Evolutionary conservation across 2,113 vertebrate species (phyloP).

Genomic region (Cacatua alba): DNA sequence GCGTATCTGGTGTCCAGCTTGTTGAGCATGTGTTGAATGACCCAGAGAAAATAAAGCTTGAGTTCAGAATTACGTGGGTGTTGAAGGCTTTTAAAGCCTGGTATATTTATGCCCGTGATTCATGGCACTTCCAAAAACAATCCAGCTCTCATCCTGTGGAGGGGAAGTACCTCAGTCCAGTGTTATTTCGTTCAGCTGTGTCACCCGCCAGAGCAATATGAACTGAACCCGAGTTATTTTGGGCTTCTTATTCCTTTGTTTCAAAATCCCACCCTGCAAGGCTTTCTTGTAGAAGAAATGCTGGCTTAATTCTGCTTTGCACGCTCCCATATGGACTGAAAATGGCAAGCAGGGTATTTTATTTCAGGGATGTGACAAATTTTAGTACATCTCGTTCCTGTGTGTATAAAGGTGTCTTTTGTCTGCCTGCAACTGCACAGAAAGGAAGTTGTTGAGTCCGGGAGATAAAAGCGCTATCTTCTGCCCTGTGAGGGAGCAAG

Average conservation of each 20-base stretch:
- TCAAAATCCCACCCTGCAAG: background rate
- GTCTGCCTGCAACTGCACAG: background rate
- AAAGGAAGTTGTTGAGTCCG: conserved; percentile 53
- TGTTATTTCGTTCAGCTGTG: background rate
- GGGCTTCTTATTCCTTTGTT: background rate
- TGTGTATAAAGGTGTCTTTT: conserved; percentile 9
- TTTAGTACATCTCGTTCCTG: background rate
- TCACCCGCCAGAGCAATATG: background rate
- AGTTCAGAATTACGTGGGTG: background rate
- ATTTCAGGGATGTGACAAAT: background rate
- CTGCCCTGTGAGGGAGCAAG: background rate
- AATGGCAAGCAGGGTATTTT: background rate
- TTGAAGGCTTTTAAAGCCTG: conserved; percentile 10
- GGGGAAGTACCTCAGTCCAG: background rate
- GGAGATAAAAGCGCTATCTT: background rate
- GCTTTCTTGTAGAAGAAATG: background rate
- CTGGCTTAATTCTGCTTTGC: background rate
- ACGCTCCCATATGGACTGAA: background rate
- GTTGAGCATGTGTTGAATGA: background rate
- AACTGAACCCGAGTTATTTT: background rate
- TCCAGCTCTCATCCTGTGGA: background rate
- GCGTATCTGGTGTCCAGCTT: background rate
- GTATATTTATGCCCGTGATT: conserved; percentile 15
- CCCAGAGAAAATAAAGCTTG: background rate
- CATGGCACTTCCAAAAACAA: conserved; percentile 9